These are phyloP conservation scores for Trichoplusia ni DNA, from an alignment of 1,140 invertebrate species.

Conservation along the genomic window DNA sequence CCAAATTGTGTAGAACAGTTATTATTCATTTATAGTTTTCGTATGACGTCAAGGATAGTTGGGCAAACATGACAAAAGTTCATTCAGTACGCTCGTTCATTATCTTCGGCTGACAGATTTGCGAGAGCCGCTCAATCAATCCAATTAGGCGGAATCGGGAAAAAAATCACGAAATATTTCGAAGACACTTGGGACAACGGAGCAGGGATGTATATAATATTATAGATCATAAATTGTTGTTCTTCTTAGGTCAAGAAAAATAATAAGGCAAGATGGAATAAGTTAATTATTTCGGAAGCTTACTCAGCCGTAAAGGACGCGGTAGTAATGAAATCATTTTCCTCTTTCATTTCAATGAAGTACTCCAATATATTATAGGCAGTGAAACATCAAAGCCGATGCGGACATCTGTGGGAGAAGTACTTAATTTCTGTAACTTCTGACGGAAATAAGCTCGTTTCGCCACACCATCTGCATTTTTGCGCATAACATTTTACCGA, in stretches of 20 bases:
- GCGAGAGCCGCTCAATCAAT: conserved; percentile 68
- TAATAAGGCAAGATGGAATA: background rate
- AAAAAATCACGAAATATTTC: conserved; percentile 48
- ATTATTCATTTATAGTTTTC: conserved; percentile 2
- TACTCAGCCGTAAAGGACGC: background rate
- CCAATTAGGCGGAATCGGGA: conserved; percentile 70
- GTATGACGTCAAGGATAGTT: conserved; percentile 47
- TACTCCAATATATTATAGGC: conserved; percentile 12
- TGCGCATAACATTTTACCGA: conserved; percentile 47
- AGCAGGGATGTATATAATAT: conserved; percentile 2
- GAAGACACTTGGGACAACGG: background rate
- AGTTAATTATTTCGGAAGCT: conserved; percentile 6
- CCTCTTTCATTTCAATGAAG: conserved; percentile 12
- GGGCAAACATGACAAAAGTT: conserved; percentile 54
- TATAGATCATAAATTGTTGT: background rate
- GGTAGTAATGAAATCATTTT: background rate
- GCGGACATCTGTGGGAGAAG: conserved; percentile 22
- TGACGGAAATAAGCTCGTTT: conserved; percentile 45
- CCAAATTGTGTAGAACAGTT: background rate
- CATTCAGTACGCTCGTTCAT: conserved; percentile 63
- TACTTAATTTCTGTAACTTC: conserved; percentile 37
- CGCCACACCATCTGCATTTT: conserved; percentile 60
- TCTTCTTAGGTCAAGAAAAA: background rate
- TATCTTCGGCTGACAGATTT: conserved; percentile 70
- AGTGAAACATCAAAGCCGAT: conserved; percentile 9